Conservation (phyloP, 2,113 vertebrate species). For the Corythornis madagascariensis region DNA sequence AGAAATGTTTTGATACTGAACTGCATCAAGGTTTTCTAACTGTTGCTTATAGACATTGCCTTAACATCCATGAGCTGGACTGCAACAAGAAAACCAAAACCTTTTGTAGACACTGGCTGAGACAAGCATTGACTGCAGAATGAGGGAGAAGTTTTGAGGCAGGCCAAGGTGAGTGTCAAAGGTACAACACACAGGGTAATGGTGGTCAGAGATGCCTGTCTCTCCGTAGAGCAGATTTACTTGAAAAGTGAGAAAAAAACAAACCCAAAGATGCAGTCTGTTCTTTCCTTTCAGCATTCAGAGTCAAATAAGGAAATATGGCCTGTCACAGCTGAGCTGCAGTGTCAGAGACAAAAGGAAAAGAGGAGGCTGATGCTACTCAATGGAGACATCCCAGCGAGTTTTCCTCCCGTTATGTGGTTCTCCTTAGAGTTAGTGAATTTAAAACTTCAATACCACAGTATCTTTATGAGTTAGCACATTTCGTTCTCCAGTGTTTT, state of each 20-base stretch:
- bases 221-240: rapidly evolving
- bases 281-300: not conserved
- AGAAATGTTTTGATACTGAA: not conserved
- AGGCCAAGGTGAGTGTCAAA: not conserved
- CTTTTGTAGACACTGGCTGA: not conserved
- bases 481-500: not conserved
- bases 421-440: not conserved
- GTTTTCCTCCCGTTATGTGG: not conserved
- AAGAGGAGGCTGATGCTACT: not conserved
- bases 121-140: not conserved
- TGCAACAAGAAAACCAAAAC: not conserved
- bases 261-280: not conserved
- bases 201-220: too few species aligned
- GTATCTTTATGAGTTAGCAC: not conserved
- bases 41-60: not conserved
- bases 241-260: not conserved
- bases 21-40: not conserved
- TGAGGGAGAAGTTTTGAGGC: not conserved
- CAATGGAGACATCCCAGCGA: not conserved
- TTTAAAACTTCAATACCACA: not conserved
- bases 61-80: too few species aligned
- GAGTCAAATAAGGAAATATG: rapidly evolving
- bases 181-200: too few species aligned
- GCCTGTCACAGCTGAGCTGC: not conserved
- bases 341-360: not conserved